Percentiles rank a stretch among this genome's conserved stretches.
Conservation (phyloP, 2,113 vertebrate species). For the Brachypteracias leptosomus region DNA sequence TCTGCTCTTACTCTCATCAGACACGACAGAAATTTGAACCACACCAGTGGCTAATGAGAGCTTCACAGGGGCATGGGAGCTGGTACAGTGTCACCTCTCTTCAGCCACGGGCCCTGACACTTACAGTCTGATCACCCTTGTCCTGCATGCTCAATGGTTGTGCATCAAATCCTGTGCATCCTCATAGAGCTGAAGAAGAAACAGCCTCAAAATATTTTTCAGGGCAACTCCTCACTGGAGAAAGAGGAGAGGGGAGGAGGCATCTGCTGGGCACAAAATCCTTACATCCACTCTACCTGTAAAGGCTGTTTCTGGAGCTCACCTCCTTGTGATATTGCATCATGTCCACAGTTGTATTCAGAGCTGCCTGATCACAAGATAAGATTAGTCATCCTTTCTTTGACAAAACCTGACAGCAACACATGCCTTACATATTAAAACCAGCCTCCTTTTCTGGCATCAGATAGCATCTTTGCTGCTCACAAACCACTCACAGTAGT, state of each 20-base stretch:
- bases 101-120: background rate
- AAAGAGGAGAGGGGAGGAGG: background rate
- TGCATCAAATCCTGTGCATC: background rate
- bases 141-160: accelerated
- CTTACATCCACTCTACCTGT: background rate
- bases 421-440: background rate
- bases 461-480: constrained; percentile 22
- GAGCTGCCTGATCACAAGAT: background rate
- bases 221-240: background rate
- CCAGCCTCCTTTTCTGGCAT: background rate
- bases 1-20: background rate
- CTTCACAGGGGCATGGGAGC: background rate
- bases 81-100: background rate
- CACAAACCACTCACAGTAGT: background rate
- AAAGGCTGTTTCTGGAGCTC: background rate
- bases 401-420: constrained; percentile 8
- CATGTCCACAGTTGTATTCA: background rate
- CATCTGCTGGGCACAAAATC: background rate
- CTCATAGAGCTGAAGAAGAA: background rate
- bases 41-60: too few species aligned
- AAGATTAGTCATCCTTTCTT: background rate
- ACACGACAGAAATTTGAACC: background rate
- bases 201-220: background rate
- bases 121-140: background rate
- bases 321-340: accelerated